Evolutionary conservation across 2,888 invertebrate species (phyloP).

Genomic region (Hyppa rectilinea): DNA sequence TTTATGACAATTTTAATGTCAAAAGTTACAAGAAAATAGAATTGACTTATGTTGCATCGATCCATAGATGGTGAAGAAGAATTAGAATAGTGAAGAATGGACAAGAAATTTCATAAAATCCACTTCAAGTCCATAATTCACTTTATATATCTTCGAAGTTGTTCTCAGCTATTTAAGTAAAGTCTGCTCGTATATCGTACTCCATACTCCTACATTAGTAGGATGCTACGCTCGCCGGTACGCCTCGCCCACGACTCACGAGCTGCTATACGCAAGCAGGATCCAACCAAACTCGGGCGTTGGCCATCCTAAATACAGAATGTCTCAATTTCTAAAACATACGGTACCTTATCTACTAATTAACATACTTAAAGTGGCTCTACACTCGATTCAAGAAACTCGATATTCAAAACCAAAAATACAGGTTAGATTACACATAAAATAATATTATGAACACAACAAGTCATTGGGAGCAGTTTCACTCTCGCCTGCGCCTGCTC

Average conservation of each 20-base stretch:
- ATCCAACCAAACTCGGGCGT: constrained; percentile 7
- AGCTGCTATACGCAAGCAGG: background rate
- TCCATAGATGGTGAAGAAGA: too few relatives aligned
- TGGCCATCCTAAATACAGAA: constrained; percentile 5
- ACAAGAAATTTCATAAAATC: background rate
- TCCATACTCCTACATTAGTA: too few relatives aligned
- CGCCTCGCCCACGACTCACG: too few relatives aligned
- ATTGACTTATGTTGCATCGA: background rate
- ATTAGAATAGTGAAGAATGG: background rate
- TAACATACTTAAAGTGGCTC: constrained; percentile 38
- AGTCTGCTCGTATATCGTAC: background rate
- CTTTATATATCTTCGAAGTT: background rate
- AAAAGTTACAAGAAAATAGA: background rate
- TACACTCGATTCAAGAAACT: constrained; percentile 12
- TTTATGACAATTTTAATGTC: background rate
- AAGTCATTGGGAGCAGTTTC: constrained; percentile 35
- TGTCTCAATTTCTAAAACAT: constrained; percentile 41
- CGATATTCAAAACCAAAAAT: constrained; percentile 20
- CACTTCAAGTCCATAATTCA: background rate
- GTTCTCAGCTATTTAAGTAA: background rate
- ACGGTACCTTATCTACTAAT: constrained; percentile 45
- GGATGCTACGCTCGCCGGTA: background rate
- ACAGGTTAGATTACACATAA: constrained; percentile 35
- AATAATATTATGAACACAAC: constrained; percentile 7
- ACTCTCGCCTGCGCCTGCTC: constrained; percentile 31